Percentiles rank a stretch among this genome's conserved stretches.
Evolutionary conservation across 2,797 vertebrate species (phyloP).

Genomic region (Morus bassanus): DNA sequence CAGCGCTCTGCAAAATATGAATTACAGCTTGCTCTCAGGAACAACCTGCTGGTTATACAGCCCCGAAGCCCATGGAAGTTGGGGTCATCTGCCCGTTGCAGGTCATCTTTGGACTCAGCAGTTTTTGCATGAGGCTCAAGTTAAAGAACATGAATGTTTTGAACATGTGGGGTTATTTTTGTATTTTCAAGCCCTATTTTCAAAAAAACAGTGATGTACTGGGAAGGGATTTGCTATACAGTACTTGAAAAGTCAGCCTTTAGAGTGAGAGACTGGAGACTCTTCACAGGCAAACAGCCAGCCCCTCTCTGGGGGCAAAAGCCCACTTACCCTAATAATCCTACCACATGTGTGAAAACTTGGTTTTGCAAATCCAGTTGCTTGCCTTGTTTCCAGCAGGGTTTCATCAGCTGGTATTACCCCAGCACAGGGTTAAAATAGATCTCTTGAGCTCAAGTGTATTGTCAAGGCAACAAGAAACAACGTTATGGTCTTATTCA

Average conservation of each 20-base stretch:
- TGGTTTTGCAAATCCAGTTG: rapidly evolving
- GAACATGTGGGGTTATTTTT: not conserved
- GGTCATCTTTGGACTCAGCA: not conserved
- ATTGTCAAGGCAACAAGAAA: constrained; percentile 37
- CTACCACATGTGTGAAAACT: not conserved
- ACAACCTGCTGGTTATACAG: not conserved
- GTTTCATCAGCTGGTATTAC: not conserved
- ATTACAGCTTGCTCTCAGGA: not conserved
- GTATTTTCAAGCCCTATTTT: not conserved
- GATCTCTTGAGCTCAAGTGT: not conserved
- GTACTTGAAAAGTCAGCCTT: not conserved
- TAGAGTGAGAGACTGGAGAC: not conserved
- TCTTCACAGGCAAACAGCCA: not conserved
- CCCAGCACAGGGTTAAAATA: not conserved
- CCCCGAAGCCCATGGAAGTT: not conserved
- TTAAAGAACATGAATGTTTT: not conserved
- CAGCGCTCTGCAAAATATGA: not conserved
- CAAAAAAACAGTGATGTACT: not conserved
- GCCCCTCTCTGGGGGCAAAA: not conserved
- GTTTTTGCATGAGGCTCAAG: not conserved
- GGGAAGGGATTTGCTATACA: not conserved
- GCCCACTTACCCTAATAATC: not conserved
- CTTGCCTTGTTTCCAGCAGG: not conserved
- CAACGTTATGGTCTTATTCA: not conserved
- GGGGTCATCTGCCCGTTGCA: not conserved